Base-by-base conservation (phyloP, 2,888 invertebrate genomes). In the Agrilus biguttatus region DNA sequence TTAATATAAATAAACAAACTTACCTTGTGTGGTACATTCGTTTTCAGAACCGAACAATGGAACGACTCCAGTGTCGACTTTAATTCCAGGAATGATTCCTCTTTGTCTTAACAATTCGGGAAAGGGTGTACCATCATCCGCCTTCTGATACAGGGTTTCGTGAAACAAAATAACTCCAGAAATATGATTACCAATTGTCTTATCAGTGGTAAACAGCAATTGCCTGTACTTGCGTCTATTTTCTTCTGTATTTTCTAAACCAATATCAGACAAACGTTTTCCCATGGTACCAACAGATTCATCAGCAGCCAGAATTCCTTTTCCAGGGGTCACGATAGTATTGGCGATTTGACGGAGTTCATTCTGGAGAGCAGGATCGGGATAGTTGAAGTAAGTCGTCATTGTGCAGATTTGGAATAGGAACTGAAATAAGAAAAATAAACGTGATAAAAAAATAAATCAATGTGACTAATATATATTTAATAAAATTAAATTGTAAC, bases 251-350 rank as follows among this genome's bases (percentile, higher is more conserved):
- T 95, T 96, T 62, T 92, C 92, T 14, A 88, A 78, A 35, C 83
- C 84, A 60, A 95, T 91, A 61, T 83, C 81, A 55, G 81, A 74
- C 14, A 91, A 76, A 57, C 89, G 78, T 67, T 91, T 91, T 57
- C 87, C 89, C 72, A 89, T 86, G 40, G 89, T 89, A 57, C 86
- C 77, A 53, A 89, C 89, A 48, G 92, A 92, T 69, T 97, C 96
- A 72, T 97, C 96, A 56, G 95, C 96, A 55, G 96, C 96, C 53
- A 96, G 75, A 66, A 96, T 93, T 52, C 95, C 95, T 69, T 90
- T 93, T 60, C 93, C 93, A 32, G 89, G 86, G 43, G 87, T 80
- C 5, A 89, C 87, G 58, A 95, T 92, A 51, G 83, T 81, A 59
- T 86, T 75, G 43, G 93, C 93, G 61, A 89, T 93, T 58, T 74